A percentile compares a stretch with the other conserved stretches of the same genome.
These are phyloP conservation scores for Agrochola lychnidis DNA, from an alignment of 2,888 invertebrate species.

Conservation along the genomic window DNA sequence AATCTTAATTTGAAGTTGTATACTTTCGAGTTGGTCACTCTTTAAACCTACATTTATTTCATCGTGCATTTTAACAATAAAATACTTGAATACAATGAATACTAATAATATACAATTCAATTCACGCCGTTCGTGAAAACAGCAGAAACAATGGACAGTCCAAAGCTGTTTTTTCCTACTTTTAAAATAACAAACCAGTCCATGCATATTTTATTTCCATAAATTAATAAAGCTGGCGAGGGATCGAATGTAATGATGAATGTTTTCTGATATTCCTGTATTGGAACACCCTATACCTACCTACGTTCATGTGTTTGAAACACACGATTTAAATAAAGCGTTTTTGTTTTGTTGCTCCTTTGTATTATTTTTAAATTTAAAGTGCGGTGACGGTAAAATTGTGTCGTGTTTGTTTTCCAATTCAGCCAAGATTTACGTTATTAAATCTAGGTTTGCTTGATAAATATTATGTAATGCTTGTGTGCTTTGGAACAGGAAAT, in stretches of 20 bases:
- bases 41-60: not conserved
- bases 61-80: not conserved
- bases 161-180: slow-evolving; percentile 2
- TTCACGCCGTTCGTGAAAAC: slow-evolving; percentile 1
- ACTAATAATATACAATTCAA: slow-evolving; percentile 7
- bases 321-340: slow-evolving; percentile 35
- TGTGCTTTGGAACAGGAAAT: slow-evolving; percentile 30
- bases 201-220: slow-evolving; percentile 29
- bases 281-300: slow-evolving; percentile 2
- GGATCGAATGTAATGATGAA: slow-evolving; percentile 44
- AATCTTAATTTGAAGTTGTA: not conserved
- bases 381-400: slow-evolving; percentile 13
- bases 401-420: slow-evolving; percentile 33
- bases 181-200: slow-evolving; percentile 22
- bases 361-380: slow-evolving; percentile 40
- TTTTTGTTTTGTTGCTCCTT: slow-evolving; percentile 23
- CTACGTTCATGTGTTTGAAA: not conserved
- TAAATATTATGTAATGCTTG: slow-evolving; percentile 5
- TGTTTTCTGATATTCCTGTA: slow-evolving; percentile 43
- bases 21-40: not conserved
- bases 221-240: slow-evolving; percentile 29
- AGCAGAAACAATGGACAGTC: slow-evolving; percentile 13
- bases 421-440: slow-evolving; percentile 30
- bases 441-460: slow-evolving; percentile 16
- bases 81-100: not conserved